A percentile compares a stretch with the other conserved stretches of the same genome.
phyloP scores from a whole-genome alignment of 2,797 vertebrate genomes.

The Chelmon rostratus region DNA sequence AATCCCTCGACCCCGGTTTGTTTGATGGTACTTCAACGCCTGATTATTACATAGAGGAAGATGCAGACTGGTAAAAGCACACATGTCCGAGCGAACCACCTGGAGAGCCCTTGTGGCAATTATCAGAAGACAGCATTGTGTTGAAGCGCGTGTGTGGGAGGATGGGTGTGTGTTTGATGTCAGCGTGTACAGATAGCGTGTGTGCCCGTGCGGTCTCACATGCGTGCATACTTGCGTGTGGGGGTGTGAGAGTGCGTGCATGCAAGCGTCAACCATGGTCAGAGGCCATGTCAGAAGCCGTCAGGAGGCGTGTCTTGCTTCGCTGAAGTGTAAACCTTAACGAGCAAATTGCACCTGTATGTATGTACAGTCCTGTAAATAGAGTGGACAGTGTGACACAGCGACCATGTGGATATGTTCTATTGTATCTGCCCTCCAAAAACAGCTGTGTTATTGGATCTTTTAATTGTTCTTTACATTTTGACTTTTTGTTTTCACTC shows the following conservation, averaged over 20 bases:
- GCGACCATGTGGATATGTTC: constrained; percentile 83
- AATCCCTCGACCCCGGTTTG: constrained; percentile 96
- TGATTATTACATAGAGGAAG: constrained; percentile 99
- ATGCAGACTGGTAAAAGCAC: constrained; percentile 97
- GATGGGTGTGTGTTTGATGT: constrained; percentile 36
- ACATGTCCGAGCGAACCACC: constrained; percentile 60
- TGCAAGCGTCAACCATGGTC: constrained; percentile 49
- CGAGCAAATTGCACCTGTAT: constrained; percentile 75
- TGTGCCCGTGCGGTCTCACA: constrained; percentile 61
- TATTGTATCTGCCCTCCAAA: constrained; percentile 70
- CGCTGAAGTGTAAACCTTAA: constrained; percentile 71
- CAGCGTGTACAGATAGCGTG: constrained; percentile 56
- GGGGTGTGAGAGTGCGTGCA: constrained; percentile 41
- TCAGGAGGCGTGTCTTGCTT: constrained; percentile 62
- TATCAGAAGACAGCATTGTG: constrained; percentile 62
- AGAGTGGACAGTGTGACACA: constrained; percentile 67
- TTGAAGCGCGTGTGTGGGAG: constrained; percentile 26
- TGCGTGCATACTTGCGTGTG: constrained; percentile 38
- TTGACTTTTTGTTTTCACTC: constrained; percentile 84
- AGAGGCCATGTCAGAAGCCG: constrained; percentile 61
- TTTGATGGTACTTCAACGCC: constrained; percentile 97
- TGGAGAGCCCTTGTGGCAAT: constrained; percentile 61
- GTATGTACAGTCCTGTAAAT: constrained; percentile 80
- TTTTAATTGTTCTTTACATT: constrained; percentile 74
- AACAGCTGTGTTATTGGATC: constrained; percentile 83